Percentiles rank a stretch among this genome's conserved stretches.
Evolutionary conservation across 2,797 vertebrate genomes (phyloP).

Genomic region (Poecilia velifera): DNA sequence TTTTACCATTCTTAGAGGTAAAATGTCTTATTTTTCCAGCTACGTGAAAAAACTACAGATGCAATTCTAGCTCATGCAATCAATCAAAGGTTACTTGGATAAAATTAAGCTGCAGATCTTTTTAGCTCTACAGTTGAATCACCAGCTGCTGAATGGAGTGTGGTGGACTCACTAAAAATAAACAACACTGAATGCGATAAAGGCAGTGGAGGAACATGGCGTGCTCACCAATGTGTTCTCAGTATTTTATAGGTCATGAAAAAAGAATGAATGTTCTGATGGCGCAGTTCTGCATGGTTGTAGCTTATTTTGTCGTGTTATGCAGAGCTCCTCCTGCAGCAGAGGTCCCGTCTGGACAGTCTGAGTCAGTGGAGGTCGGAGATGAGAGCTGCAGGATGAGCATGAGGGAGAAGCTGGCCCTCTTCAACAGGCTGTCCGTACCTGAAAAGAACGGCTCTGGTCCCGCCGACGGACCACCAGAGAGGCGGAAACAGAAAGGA

Average conservation of each 20-base stretch:
- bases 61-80: not conserved
- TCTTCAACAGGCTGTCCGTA: slow-evolving; percentile 82
- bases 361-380: slow-evolving; percentile 50
- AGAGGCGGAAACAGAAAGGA: slow-evolving; percentile 81
- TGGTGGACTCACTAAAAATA: slow-evolving; percentile 23
- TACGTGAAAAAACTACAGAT: not conserved
- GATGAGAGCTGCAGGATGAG: slow-evolving; percentile 82
- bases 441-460: slow-evolving; percentile 47
- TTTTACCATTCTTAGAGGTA: not conserved
- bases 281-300: not conserved
- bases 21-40: not conserved
- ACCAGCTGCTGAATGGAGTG: slow-evolving; percentile 5
- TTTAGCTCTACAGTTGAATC: slow-evolving; percentile 9
- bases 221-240: not conserved
- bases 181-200: slow-evolving; percentile 4
- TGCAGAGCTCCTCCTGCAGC: slow-evolving; percentile 56
- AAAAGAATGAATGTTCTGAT: not conserved
- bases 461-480: slow-evolving; percentile 46
- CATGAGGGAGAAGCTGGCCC: slow-evolving; percentile 84
- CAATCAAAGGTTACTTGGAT: not conserved
- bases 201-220: not conserved
- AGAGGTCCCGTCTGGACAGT: slow-evolving; percentile 40
- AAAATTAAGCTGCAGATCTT: slow-evolving; percentile 12
- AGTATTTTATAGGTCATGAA: not conserved
- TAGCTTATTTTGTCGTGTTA: not conserved